Evolutionary conservation across 2,888 invertebrate species (phyloP).

Genomic region (Stenurella melanura): DNA sequence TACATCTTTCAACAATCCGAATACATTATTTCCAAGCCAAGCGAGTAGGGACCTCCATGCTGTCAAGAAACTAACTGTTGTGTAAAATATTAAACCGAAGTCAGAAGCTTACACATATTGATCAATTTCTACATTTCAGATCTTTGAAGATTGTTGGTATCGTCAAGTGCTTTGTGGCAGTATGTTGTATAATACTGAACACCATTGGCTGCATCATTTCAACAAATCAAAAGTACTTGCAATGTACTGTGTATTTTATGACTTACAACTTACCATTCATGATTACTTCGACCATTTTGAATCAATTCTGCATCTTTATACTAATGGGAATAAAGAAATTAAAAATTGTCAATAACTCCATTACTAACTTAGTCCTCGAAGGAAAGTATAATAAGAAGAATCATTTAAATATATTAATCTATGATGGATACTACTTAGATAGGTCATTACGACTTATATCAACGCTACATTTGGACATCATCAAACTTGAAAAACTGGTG

Average conservation of each 20-base stretch:
- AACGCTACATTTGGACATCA: constrained; percentile 32
- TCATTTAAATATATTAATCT: constrained; percentile 17
- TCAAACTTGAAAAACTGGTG: constrained; percentile 30
- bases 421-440: constrained; percentile 11
- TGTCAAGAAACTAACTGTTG: no score
- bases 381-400: constrained; percentile 26
- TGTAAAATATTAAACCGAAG: no score
- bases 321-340: constrained; percentile 19
- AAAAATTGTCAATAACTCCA: constrained; percentile 30
- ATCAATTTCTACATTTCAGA: constrained; percentile 22
- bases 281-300: constrained; percentile 22
- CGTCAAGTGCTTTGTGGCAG: background rate
- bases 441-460: constrained; percentile 28
- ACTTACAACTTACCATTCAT: constrained; percentile 30
- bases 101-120: no score
- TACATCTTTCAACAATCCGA: no score
- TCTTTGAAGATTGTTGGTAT: background rate
- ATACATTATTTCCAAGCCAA: no score
- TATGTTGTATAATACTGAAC: constrained; percentile 25
- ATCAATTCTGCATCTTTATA: constrained; percentile 29
- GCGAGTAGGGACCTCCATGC: no score
- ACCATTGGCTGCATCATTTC: constrained; percentile 13
- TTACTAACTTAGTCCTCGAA: constrained; percentile 31
- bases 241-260: constrained; percentile 26
- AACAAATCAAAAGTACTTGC: constrained; percentile 21